Evolutionary conservation across 1,140 invertebrate species (phyloP), one percentile per base, ranked within the genome.

Genomic region (Cyphomyrmex costatus): DNA sequence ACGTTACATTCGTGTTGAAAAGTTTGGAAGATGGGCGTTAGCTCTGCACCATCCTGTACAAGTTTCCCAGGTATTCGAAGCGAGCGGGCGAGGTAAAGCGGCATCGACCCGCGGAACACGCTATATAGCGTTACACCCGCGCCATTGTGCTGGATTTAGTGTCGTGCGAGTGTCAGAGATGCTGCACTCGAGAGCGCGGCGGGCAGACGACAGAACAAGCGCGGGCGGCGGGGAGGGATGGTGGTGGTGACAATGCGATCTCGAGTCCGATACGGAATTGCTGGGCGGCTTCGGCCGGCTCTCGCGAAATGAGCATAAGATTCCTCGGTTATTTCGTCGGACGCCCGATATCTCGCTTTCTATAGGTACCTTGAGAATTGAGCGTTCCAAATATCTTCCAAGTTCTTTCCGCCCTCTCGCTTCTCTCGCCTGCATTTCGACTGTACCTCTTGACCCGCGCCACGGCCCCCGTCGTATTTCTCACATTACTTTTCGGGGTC

Each of bases 331-430:
- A 93, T 92, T 93, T 91, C 89, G 89, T 77, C 88, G 68, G 70
- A 68, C 58, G 77, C 83, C 36, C 79, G 92, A 92, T 93, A 93
- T 93, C 89, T 92, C 68, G 87, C 88, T 90, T 90, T 70, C 82
- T 88, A 51, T 87, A 42, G 36, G 36, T 42, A 83, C 88, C 87
- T 79, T 91, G 92, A 42, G 36, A 92, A 92, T 92, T 92, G 92
- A 91, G 90, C 91, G 92, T 93, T 93, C 91, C 92, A 93, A 93
- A 93, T 93, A 93, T 93, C 91, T 92, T 86, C 86, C 42, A 58
- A 53, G 60, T 80, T 79, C 85, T 86, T 27, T 24, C 76, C 56
- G 70, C 21, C 42, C 30, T 27, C 30, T 49, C 53, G 33, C 14
- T 27, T 56, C 70, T 36, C 68, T 49, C 68, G 77, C 61, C 71